Evolutionary conservation across 2,888 invertebrate genomes (phyloP), one percentile per base, ranked within the genome.

Genomic region (Drymonia ruficornis): DNA sequence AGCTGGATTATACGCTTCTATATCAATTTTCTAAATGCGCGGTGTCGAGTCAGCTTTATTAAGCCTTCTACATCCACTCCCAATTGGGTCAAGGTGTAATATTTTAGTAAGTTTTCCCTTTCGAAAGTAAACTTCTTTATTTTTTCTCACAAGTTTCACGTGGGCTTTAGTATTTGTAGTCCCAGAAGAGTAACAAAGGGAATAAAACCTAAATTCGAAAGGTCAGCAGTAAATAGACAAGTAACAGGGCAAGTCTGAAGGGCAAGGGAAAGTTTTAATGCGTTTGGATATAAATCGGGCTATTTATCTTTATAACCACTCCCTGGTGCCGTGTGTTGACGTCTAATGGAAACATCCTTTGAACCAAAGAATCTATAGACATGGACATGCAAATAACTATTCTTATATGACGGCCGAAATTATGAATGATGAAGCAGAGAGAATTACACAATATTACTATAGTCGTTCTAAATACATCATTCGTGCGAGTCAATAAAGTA

Each of bases 231-330:
- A 68, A 74, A 70, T 65, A 67, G 70, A 65, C 63, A 59, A 63
- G 72, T 61, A 65, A 72, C 67, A 67, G 61, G 60, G 55, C 53
- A 55, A 55, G 53, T 59, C 56, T 53, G 59, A 67, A 67, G 61
- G 63, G 67, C 66, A 70, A 60, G 68, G 69, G 73, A 81, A 88
- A 86, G 80, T 87, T 88, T 86, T 86, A 87, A 89, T 85, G 86
- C 75, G 80, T 83, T 83, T 65, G 72, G 83, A 81, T 81, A 88
- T 87, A 87, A 87, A 87, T 86, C 82, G 80, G 76, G 65, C 82
- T 79, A 83, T 89, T 87, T 87, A 81, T 86, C 84, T 87, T 84
- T 84, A 86, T 84, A 83, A 78, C 78, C 76, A 73, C 70, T 74
- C 78, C 74, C 66, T 64, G 65, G 72, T 68, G 74, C 62, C 71